Base-by-base conservation (phyloP, 1,140 invertebrate genomes). In the Aphaenogaster rudis region DNA sequence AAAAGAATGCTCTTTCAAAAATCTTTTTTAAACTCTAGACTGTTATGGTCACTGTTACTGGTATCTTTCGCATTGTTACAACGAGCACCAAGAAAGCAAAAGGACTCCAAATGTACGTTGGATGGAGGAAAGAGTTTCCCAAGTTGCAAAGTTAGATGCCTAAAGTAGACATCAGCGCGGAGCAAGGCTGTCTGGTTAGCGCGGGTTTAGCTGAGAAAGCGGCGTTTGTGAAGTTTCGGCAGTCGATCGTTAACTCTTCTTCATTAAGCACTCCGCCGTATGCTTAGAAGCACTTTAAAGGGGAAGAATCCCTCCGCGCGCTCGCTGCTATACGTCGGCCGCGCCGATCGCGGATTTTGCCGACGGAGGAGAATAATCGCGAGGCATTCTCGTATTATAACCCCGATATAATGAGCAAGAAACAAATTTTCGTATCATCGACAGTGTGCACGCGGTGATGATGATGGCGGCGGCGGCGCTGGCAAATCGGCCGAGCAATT, bases 401-500 rank as follows among this genome's bases (percentile, higher is more conserved):
- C 50, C 64, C 52, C 33, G 8, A 7, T 42, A 0, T 84, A 84
- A 76, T 54, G 81, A 33, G 66, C 33, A 69, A 88, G 82, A 90
- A 76, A 45, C 81, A 21, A 69, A 54, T 63, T 77, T 45, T 79
- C 69, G 33, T 17, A 48, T 36, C 69, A 48, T 6, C 45, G 13
- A 42, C 48, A 8, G n/a, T 3, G 63, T 63, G 54, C 42, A 45
- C 74, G 15, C 45, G 69, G 64, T 45, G n/a, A 17, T 74, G 54
- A 6, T 3, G 61, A 57, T 1, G 45, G 57, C 28, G 52, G 69
- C 3, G 28, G 54, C n/a, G 63, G 17, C 28, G 3, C 45, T 64
- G 64, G 28, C 82, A 66, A 67, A 90, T 91, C 88, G 80, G 72
- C 74, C 28, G 74, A 79, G 63, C 89, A 87, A 91, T 91, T 91